Evolutionary conservation across 2,888 invertebrate species (phyloP), one percentile per base, ranked within the genome.

Genomic region (Amphipoea oculea): DNA sequence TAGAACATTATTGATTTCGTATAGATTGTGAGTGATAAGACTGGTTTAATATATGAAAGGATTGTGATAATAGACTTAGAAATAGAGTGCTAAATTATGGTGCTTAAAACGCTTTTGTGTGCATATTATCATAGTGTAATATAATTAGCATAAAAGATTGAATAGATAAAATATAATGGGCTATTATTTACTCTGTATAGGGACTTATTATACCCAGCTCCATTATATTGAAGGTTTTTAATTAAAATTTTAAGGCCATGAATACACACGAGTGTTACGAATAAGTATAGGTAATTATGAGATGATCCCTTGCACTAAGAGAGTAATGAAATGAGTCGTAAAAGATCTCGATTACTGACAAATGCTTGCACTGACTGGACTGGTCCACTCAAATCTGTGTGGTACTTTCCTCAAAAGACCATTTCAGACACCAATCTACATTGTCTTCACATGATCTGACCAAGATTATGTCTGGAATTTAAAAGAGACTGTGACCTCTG

Each of bases 21-120:
- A 29, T 2, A 73, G 75, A 84, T 82, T 69, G 66, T 63, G 65
- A 40, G 68, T 82, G 82, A 78, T 85, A 82, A 75, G 72, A 62
- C 23, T 57, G 51, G 60, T 62, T 62, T 71, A 66, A 70, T 78
- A 70, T 78, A 70, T 70, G 36, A 67, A 74, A 71, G 79, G 60
- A 29, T 57, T 69, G 4, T 77, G 74, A 62, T 78, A 82, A 72
- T 84, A 66, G 6, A 73, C 71, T 72, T 48, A 57, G 40, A 45
- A 74, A 72, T 73, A 0, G 62, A 73, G 17, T 63, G 40, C 1
- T 11, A 17, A 12, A 51, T 70, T 63, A 57, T 29, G 76, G 6
- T 57, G 45, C 9, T 40, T 11, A 48, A 9, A 36, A 63, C 2
- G n/a, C 7, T 17, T 17, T 62, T 40, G 17, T 7, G 14, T 45